phyloP scores from a whole-genome alignment of 2,888 invertebrate genomes.

The Cosmia pyralina region DNA sequence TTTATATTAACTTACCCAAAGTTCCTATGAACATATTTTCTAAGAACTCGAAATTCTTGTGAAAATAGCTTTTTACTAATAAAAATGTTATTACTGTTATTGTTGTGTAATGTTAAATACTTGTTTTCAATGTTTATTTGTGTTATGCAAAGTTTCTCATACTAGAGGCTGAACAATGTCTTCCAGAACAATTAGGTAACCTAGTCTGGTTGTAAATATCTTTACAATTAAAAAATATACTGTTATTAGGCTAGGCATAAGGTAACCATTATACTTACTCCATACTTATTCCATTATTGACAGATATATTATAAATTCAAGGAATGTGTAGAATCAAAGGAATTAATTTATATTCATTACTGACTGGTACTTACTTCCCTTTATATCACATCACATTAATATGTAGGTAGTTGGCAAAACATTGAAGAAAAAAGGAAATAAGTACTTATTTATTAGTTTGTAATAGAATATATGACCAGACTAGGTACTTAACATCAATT shows the following conservation, averaged over 20 bases:
- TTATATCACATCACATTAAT: neutral
- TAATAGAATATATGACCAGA: constrained; percentile 19
- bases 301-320: neutral
- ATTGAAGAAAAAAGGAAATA: neutral
- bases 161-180: constrained; percentile 77
- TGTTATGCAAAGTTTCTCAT: constrained; percentile 63
- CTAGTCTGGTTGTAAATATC: constrained; percentile 35
- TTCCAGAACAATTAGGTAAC: constrained; percentile 76
- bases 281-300: neutral
- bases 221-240: neutral
- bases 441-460: neutral
- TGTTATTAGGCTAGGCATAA: neutral
- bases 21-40: constrained; percentile 40
- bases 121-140: constrained; percentile 64
- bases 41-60: constrained; percentile 44
- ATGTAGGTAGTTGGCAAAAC: neutral
- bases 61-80: constrained; percentile 45
- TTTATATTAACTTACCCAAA: constrained; percentile 24
- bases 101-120: constrained; percentile 57
- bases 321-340: neutral
- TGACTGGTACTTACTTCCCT: neutral
- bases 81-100: constrained; percentile 48
- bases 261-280: neutral
- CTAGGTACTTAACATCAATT: constrained; percentile 56
- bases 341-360: neutral